Base-by-base conservation (phyloP, 1,140 invertebrate species). In the Procambarus clarkii region DNA sequence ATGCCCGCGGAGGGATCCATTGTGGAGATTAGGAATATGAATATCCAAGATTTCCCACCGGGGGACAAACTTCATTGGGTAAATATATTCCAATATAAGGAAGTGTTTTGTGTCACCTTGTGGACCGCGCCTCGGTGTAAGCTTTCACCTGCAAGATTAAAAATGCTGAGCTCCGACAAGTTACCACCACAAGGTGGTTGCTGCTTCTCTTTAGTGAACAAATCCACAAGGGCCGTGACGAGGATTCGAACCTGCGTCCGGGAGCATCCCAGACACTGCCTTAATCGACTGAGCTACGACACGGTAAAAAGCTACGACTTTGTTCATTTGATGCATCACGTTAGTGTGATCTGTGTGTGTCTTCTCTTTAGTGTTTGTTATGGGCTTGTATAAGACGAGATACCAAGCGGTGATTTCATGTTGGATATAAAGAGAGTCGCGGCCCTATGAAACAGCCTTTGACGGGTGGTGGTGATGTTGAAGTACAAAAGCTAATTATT, bases 21-120 rank as follows among this genome's bases (percentile, higher is more conserved):
- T 86, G 85, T 86, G 77, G 74, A 86, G 85, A 86, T 86, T 86
- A 86, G 85, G 78, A 77, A 86, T 86, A 78, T 78, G 85, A 86
- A 86, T 86, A 86, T 86, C 76, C 74, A 86, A 86, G 85, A 86
- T 86, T 86, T 86, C 85, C 85, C 85, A 34, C 71, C n/a, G n/a
- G 85, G 50, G 85, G 76, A 58, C 34, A 18, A 7, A 77, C 85
- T 86, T 86, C 85, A 86, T 86, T 86, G 79, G 74, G 85, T 45
- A 78, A 86, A 86, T 86, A 86, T 60, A 76, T 86, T 71, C 69
- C 50, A 76, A 44, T 24, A 78, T 7, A 60, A 44, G 44, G 85
- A 54, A 58, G 48, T 45, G 85, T 60, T 15, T 60, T 83, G 54
- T 69, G 3, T 24, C n/a, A 44, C 50, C 50, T 81, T 34, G 58